These are phyloP conservation scores for Pantherophis vulpinus DNA, from an alignment of 2,797 vertebrate species.

Conservation along the genomic window DNA sequence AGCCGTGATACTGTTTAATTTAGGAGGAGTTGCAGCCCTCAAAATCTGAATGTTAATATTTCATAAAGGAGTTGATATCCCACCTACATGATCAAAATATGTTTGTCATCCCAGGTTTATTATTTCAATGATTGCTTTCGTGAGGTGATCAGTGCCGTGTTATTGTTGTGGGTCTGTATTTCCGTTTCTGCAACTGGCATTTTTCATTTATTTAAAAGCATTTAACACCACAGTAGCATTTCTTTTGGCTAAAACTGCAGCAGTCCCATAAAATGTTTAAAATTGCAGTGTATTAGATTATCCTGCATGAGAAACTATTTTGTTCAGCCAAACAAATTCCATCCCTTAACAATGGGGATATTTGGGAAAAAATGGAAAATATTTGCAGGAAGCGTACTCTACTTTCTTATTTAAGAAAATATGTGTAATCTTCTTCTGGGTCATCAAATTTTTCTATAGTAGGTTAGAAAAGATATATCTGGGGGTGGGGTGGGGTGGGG, in stretches of 20 bases:
- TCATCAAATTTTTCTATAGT: neutral
- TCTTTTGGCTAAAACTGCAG: neutral
- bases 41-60: neutral
- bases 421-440: neutral
- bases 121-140: neutral
- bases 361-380: neutral
- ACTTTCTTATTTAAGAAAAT: neutral
- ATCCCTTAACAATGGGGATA: neutral
- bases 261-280: neutral
- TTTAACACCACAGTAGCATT: neutral
- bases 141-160: neutral
- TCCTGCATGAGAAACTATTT: neutral
- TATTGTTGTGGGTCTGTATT: neutral
- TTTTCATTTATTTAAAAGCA: neutral
- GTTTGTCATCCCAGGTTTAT: neutral
- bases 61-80: neutral
- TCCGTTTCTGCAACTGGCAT: neutral
- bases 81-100: neutral
- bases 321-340: neutral
- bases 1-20: neutral
- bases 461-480: neutral
- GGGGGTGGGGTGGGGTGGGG: neutral
- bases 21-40: neutral
- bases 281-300: neutral
- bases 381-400: neutral